Conservation (phyloP, 1,140 invertebrate species). For the Grapholita molesta region DNA sequence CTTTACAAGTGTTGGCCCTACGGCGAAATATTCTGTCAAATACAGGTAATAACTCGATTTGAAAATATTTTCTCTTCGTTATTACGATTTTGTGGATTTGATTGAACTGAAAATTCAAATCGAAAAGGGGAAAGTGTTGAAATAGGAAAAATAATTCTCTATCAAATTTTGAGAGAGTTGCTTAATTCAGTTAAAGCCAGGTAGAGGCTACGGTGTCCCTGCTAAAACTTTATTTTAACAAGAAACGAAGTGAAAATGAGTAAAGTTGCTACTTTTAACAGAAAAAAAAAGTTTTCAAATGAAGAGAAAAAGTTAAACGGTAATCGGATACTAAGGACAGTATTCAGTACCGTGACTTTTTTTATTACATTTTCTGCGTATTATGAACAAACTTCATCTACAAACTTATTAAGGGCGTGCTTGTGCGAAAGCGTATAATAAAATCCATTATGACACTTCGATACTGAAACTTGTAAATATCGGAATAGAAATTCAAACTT, state of each 20-base stretch:
- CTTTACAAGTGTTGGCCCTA: conserved; percentile 93
- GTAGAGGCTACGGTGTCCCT: conserved; percentile 43
- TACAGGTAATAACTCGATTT: conserved; percentile 82
- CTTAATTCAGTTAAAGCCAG: conserved; percentile 59
- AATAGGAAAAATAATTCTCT: conserved; percentile 39
- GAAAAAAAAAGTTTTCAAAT: conserved; percentile 59
- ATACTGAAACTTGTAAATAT: background rate
- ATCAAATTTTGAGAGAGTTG: conserved; percentile 52
- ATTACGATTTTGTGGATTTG: background rate
- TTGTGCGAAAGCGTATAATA: background rate
- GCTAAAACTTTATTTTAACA: conserved; percentile 61
- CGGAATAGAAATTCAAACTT: background rate
- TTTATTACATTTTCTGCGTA: conserved; percentile 13
- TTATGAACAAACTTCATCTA: background rate
- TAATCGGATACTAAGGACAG: conserved; percentile 51
- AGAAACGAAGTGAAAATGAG: conserved; percentile 66
- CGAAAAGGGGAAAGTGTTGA: conserved; percentile 5
- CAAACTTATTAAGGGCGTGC: background rate
- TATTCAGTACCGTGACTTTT: conserved; percentile 19
- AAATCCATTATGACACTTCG: background rate
- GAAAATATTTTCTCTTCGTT: background rate
- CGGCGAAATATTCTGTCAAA: conserved; percentile 91
- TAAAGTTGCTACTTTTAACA: conserved; percentile 59
- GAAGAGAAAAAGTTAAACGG: conserved; percentile 47
- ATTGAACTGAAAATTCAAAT: background rate